phyloP scores from a whole-genome alignment of 2,113 vertebrate genomes.

The Malurus melanocephalus region DNA sequence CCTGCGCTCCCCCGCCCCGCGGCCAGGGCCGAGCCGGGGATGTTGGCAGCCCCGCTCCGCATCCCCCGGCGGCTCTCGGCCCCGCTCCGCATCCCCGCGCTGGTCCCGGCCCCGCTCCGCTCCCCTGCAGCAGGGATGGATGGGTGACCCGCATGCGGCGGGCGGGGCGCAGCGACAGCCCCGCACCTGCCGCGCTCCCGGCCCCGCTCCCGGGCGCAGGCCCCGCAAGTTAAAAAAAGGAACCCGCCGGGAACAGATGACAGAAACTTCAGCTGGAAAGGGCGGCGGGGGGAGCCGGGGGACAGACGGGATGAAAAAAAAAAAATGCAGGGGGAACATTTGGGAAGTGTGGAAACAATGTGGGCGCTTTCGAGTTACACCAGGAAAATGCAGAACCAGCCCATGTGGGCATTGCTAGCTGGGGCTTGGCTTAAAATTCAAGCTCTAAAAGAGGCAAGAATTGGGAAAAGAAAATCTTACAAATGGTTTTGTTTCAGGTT shows the following conservation, averaged over 20 bases:
- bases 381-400: background rate
- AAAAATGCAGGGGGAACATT: background rate
- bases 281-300: background rate
- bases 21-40: background rate
- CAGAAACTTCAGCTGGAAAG: background rate
- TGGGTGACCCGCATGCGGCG: background rate
- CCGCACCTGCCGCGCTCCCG: background rate
- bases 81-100: background rate
- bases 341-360: background rate
- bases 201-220: background rate
- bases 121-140: background rate
- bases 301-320: background rate
- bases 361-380: background rate
- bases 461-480: fast-evolving
- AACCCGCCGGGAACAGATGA: background rate
- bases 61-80: background rate
- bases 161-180: background rate
- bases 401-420: background rate
- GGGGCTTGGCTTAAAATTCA: background rate
- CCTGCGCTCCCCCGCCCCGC: background rate
- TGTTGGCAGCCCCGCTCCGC: background rate
- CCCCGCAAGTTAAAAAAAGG: background rate
- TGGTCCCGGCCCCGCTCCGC: background rate
- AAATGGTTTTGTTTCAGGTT: background rate
- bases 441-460: background rate